Evolutionary conservation across 53 echinoderm and acorn worm species (phyloP).

Genomic region (Actinopyga echinites): DNA sequence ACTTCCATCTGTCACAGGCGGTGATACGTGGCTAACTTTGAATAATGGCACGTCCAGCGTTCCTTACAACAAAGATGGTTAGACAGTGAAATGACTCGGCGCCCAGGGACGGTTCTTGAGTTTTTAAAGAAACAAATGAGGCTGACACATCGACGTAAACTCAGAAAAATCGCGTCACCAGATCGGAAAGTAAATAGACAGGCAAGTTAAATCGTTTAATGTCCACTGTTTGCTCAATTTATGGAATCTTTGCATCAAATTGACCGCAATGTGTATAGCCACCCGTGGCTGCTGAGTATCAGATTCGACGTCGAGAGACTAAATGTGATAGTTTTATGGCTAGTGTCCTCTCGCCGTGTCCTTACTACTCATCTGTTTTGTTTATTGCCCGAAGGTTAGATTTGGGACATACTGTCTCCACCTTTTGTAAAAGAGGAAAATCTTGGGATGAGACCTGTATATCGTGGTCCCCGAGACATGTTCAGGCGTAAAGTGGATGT

Average conservation of each 20-base stretch:
- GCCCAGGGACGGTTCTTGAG: not conserved
- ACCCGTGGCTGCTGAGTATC: constrained; percentile 3
- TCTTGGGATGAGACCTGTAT: too few relatives aligned
- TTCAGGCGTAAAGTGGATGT: too few relatives aligned
- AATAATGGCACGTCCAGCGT: too few relatives aligned
- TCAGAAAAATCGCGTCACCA: not conserved
- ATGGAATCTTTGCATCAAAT: not conserved
- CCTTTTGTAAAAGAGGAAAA: too few relatives aligned
- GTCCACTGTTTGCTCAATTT: constrained; percentile 20
- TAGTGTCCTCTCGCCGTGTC: constrained; percentile 6
- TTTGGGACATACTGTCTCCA: not conserved
- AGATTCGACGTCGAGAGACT: not conserved
- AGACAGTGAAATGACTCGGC: too few relatives aligned
- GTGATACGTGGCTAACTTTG: too few relatives aligned
- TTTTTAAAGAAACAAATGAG: not conserved
- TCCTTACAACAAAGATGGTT: too few relatives aligned
- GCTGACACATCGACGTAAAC: not conserved
- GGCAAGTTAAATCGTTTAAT: constrained; percentile 21
- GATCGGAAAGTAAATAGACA: not conserved
- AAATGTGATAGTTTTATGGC: constrained; percentile 15
- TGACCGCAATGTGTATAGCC: constrained; percentile 9
- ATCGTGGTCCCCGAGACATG: too few relatives aligned
- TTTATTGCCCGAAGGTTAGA: not conserved
- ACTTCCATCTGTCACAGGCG: too few relatives aligned
- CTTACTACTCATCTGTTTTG: not conserved